Evolutionary conservation across 2,888 invertebrate species (phyloP).

Genomic region (Andrena fulva): DNA sequence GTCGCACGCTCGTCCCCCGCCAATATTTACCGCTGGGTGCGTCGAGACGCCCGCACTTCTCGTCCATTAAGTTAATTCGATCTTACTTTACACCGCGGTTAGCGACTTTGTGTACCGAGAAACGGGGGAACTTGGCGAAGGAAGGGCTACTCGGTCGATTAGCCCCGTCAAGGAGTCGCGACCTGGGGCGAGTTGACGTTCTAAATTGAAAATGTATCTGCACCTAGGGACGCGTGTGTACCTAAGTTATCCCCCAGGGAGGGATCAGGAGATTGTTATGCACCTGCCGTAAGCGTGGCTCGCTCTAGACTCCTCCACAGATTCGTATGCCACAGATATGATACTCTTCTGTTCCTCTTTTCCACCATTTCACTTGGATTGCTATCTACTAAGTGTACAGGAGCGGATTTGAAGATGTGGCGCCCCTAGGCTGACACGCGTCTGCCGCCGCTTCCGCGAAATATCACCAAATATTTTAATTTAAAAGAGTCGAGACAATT

Average conservation of each 20-base stretch:
- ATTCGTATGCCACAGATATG: no score
- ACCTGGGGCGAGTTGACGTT: slow-evolving; percentile 4
- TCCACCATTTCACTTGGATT: no score
- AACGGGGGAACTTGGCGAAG: slow-evolving; percentile 4
- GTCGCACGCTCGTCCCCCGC: slow-evolving; percentile 43
- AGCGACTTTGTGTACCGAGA: slow-evolving; percentile 40
- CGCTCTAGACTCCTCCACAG: background rate
- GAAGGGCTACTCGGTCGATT: slow-evolving; percentile 38
- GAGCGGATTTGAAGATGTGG: no score
- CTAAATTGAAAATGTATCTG: background rate
- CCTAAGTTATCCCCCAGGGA: background rate
- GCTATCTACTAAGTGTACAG: no score
- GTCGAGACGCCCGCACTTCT: slow-evolving; percentile 59
- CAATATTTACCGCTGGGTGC: slow-evolving; percentile 68
- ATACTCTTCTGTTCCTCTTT: no score
- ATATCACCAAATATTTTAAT: no score
- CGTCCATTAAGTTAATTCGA: slow-evolving; percentile 72
- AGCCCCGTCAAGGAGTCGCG: slow-evolving; percentile 19
- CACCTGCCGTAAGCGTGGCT: background rate
- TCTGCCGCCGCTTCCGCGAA: no score
- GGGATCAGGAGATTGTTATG: background rate
- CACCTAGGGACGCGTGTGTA: background rate
- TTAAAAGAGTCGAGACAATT: no score
- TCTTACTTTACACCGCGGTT: slow-evolving; percentile 50
- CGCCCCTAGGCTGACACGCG: no score